A percentile compares a stretch with the other conserved stretches of the same genome.
These are phyloP conservation scores for Anolis carolinensis DNA, from an alignment of 2,113 vertebrate genomes.

Conservation along the genomic window DNA sequence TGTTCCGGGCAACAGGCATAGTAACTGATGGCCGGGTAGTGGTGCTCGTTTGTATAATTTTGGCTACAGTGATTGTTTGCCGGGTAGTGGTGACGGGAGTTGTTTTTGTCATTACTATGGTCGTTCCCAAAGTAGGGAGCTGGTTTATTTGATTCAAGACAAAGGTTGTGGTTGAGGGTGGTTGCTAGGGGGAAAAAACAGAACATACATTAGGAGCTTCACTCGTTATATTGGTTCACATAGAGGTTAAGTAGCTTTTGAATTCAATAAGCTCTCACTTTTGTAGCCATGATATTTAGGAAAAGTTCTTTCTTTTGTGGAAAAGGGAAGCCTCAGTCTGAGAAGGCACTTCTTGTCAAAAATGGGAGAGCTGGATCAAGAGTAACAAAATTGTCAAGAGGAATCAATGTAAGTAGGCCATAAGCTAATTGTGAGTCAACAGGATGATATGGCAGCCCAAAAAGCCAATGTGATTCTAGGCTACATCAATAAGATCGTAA, in stretches of 20 bases:
- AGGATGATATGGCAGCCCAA: no score
- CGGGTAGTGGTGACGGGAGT: slow-evolving; percentile 86
- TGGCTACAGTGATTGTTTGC: slow-evolving; percentile 94
- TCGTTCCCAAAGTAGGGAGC: slow-evolving; percentile 90
- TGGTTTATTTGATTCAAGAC: slow-evolving; percentile 99
- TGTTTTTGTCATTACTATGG: slow-evolving; percentile 90
- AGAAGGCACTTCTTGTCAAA: no score
- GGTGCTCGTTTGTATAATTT: slow-evolving; percentile 90
- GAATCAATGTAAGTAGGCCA: no score
- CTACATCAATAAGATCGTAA: no score
- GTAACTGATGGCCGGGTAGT: slow-evolving; percentile 78
- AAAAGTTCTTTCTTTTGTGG: not conserved
- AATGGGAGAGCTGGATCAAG: no score
- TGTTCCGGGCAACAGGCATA: slow-evolving; percentile 77
- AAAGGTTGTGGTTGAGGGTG: slow-evolving; percentile 97
- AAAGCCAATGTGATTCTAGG: no score
- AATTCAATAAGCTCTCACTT: no score
- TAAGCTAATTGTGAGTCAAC: no score
- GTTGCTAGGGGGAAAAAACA: slow-evolving; percentile 76
- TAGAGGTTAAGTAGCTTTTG: no score
- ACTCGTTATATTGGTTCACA: no score
- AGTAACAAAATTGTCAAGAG: no score
- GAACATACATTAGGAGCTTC: not conserved
- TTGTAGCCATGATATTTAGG: not conserved
- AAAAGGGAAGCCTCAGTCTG: not conserved